These are phyloP conservation scores for Plagiodera versicolora DNA, from an alignment of 2,888 invertebrate species.

Conservation along the genomic window DNA sequence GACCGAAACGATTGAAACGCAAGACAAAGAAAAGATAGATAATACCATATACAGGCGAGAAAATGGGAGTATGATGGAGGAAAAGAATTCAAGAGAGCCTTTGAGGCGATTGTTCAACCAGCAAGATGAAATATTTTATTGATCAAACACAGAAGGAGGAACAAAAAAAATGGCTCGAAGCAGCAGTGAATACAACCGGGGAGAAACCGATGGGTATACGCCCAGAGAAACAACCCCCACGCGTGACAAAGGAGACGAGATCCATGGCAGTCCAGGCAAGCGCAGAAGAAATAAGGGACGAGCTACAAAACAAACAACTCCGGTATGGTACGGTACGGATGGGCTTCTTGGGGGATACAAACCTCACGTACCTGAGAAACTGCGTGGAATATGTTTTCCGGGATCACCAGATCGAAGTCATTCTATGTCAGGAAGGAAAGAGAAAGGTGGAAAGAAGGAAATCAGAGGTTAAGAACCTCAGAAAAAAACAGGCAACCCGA, in stretches of 20 bases:
- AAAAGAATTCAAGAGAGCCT: neutral
- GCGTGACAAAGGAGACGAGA: no score
- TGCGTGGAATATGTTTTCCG: neutral
- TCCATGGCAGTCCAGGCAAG: neutral
- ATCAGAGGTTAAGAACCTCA: neutral
- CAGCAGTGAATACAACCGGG: neutral
- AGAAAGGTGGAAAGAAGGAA: neutral
- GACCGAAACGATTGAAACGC: neutral
- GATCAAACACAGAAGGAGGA: neutral
- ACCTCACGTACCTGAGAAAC: neutral
- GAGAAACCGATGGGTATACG: neutral
- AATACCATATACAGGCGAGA: neutral
- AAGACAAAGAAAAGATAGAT: neutral
- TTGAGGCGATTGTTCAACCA: neutral
- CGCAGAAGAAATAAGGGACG: slow-evolving; percentile 1
- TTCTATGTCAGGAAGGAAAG: neutral
- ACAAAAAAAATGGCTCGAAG: neutral
- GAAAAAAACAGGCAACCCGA: neutral
- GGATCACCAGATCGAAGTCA: neutral
- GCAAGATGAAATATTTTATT: neutral
- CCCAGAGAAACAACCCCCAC: no score
- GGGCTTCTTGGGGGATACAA: neutral
- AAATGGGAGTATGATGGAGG: neutral
- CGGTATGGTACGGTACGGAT: neutral
- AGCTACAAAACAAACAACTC: neutral